Evolutionary conservation across 2,888 invertebrate species (phyloP).

Genomic region (Clunio marinus): DNA sequence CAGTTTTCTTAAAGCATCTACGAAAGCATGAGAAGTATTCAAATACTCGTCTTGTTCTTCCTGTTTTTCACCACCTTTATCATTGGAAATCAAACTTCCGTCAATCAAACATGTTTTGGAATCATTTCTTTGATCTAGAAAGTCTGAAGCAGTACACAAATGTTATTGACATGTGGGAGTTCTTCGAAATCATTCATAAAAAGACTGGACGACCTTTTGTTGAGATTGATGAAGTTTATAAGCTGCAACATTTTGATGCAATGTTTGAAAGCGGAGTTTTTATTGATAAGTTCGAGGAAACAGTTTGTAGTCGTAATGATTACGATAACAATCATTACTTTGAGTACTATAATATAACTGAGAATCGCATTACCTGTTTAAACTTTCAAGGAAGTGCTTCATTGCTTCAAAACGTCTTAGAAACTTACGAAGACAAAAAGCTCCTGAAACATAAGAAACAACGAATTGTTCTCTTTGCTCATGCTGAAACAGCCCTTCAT

Average conservation of each 20-base stretch:
- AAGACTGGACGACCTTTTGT: slow-evolving; percentile 44
- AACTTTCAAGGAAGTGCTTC: slow-evolving; percentile 76
- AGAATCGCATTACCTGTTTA: slow-evolving; percentile 57
- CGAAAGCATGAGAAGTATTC: slow-evolving; percentile 53
- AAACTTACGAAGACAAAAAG: slow-evolving; percentile 46
- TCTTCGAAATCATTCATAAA: slow-evolving; percentile 58
- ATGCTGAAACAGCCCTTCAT: slow-evolving; percentile 83
- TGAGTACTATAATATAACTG: slow-evolving; percentile 60
- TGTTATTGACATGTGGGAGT: slow-evolving; percentile 81
- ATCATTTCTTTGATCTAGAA: slow-evolving; percentile 75
- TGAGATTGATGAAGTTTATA: slow-evolving; percentile 69
- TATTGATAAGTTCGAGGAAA: slow-evolving; percentile 72
- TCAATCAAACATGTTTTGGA: slow-evolving; percentile 71
- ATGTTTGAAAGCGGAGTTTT: slow-evolving; percentile 79
- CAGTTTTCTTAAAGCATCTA: slow-evolving; percentile 72
- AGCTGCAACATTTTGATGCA: slow-evolving; percentile 79
- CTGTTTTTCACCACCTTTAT: slow-evolving; percentile 86
- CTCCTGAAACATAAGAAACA: slow-evolving; percentile 34
- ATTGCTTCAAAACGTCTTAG: slow-evolving; percentile 60
- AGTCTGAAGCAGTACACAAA: slow-evolving; percentile 75
- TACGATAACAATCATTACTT: slow-evolving; percentile 41
- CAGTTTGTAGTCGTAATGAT: slow-evolving; percentile 51
- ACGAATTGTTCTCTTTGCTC: slow-evolving; percentile 48
- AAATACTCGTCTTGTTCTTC: slow-evolving; percentile 70
- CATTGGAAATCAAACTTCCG: slow-evolving; percentile 74